phyloP scores from a whole-genome alignment of 1,140 invertebrate genomes.

The Leptinotarsa defecta region DNA sequence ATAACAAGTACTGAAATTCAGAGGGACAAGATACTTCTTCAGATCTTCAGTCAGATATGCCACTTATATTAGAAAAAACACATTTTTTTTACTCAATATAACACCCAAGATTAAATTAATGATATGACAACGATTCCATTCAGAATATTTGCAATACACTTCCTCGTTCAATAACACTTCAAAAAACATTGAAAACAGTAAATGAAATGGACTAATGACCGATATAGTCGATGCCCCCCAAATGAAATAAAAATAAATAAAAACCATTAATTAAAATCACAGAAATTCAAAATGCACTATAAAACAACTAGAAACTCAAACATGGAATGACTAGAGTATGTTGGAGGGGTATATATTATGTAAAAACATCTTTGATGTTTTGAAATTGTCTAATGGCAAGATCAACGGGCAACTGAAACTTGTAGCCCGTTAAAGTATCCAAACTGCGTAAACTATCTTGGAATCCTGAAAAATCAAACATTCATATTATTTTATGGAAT shows the following conservation, averaged over 20 bases:
- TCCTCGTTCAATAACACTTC: neutral
- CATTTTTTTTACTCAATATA: neutral
- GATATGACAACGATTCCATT: neutral
- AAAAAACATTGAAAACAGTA: neutral
- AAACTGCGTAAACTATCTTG: slow-evolving; percentile 92
- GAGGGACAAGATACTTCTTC: neutral
- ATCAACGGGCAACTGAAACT: slow-evolving; percentile 94
- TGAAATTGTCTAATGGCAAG: slow-evolving; percentile 94
- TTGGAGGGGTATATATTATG: slow-evolving; percentile 54
- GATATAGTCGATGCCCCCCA: too few species aligned
- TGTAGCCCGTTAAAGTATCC: slow-evolving; percentile 81
- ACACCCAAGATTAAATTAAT: neutral
- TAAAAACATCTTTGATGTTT: slow-evolving; percentile 97
- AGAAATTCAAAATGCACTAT: neutral
- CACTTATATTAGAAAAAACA: neutral
- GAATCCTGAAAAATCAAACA: slow-evolving; percentile 70
- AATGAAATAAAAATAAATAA: neutral
- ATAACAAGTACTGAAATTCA: slow-evolving; percentile 1
- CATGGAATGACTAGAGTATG: slow-evolving; percentile 25
- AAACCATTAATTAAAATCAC: neutral
- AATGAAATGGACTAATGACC: too few species aligned
- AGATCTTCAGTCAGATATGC: neutral
- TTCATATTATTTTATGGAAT: too few species aligned
- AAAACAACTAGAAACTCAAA: slow-evolving; percentile 10
- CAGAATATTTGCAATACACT: neutral